Base-by-base conservation (phyloP, 2,888 invertebrate genomes). In the Sarcophaga carnaria region DNA sequence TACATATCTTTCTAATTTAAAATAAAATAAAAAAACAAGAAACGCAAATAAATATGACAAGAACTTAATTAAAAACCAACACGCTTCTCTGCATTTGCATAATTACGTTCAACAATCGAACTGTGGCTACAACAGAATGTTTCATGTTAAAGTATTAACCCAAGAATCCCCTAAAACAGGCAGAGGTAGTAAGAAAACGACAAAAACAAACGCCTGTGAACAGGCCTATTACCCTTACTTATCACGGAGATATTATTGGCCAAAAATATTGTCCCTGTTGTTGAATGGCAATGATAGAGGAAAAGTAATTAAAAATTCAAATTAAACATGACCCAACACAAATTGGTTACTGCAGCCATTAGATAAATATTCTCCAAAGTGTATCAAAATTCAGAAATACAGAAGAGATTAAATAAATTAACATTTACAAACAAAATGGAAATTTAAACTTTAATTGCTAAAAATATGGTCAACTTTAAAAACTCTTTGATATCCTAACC, bases 291-390 rank as follows among this genome's bases (percentile, higher is more conserved):
- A 54, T 54, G 17, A 14, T 2, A 54, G 12, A 17, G 5, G 47
- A 45, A 69, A 54, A 37, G 37, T 76, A 75, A 84, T 84, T 84
- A 84, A 59, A 83, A 64, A 77, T 85, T 72, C 45, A 63, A 80
- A 59, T 80, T 47, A 11, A 64, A 62, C 47, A 62, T 72, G 85
- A 67, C 67, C 77, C 25, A 59, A 54, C 25, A 74, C n/a, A 71
- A 84, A 72, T 74, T 64, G 64, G 63, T 47, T 63, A 80, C n/a
- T 27, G n/a, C 22, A 71, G n/a, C 45, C 60, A 71, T 82, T 77
- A 64, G 25, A 60, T 59, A 77, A 62, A 72, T 8, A 25, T 62
- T 49, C 14, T 37, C 37, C 54, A 67, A n/a, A 22, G 11, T 25
- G 20, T 14, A 70, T 45, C 47, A 37, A 37, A 37, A 37, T 37